A percentile compares a stretch with the other conserved stretches of the same genome.
Evolutionary conservation across 2,797 vertebrate genomes (phyloP).

Genomic region (Sebastes vulpes): DNA sequence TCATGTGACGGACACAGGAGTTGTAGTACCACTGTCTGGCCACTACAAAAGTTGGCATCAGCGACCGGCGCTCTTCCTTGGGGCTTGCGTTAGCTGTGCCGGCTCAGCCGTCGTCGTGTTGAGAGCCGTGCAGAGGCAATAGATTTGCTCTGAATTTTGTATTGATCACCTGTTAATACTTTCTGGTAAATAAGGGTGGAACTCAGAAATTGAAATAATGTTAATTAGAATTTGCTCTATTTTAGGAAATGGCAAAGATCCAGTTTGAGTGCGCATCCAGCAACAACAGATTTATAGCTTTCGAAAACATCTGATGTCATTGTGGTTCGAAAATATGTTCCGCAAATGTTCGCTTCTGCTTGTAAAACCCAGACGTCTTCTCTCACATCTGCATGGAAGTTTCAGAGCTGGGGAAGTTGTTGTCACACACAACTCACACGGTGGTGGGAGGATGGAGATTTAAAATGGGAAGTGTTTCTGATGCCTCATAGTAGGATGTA

Average conservation of each 20-base stretch:
- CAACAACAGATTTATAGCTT: background rate
- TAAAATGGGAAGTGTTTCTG: conserved; percentile 13
- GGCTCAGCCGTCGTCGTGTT: too few relatives aligned
- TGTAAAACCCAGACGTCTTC: background rate
- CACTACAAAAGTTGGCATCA: too few relatives aligned
- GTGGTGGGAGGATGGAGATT: background rate
- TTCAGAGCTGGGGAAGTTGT: background rate
- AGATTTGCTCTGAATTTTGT: too few relatives aligned
- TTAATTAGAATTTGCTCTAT: background rate
- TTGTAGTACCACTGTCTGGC: too few relatives aligned
- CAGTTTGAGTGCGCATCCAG: background rate
- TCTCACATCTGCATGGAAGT: background rate
- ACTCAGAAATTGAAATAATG: background rate
- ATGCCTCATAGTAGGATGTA: background rate
- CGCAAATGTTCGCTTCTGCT: background rate
- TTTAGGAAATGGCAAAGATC: background rate
- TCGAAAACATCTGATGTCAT: background rate
- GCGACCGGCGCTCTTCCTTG: too few relatives aligned
- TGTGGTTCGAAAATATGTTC: background rate
- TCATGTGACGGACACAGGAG: too few relatives aligned
- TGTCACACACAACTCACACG: background rate
- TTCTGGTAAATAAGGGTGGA: background rate
- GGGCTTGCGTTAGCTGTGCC: too few relatives aligned
- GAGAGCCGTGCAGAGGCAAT: too few relatives aligned
- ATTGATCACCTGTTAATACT: too few relatives aligned